Percentiles rank a stretch among this genome's conserved stretches.
These are phyloP conservation scores for Lamproptera curius DNA, from an alignment of 2,888 invertebrate species.

Conservation along the genomic window DNA sequence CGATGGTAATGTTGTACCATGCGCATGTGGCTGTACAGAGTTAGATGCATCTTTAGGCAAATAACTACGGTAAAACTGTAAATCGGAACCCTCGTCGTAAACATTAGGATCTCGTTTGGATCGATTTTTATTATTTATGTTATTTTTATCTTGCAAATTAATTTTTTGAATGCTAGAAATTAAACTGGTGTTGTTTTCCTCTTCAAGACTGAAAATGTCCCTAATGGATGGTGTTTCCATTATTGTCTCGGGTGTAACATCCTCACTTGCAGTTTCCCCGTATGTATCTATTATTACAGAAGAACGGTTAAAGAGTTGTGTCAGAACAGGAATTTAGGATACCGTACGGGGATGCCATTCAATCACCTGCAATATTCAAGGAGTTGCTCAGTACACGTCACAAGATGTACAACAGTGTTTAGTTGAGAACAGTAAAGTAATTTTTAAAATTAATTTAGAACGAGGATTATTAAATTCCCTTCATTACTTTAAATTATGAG, in stretches of 20 bases:
- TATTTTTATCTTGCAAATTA: background rate
- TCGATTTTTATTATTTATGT: constrained; percentile 3
- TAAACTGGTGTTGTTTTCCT: background rate
- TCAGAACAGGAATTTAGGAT: background rate
- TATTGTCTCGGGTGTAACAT: background rate
- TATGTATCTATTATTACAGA: background rate
- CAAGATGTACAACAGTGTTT: too few species aligned
- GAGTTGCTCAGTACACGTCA: background rate
- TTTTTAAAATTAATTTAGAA: too few species aligned
- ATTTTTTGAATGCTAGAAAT: too few species aligned
- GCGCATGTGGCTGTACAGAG: background rate
- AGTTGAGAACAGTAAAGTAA: too few species aligned
- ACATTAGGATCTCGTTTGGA: background rate
- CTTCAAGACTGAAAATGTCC: background rate
- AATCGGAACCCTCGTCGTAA: background rate
- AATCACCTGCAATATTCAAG: background rate
- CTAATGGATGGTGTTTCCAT: background rate
- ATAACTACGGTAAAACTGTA: constrained; percentile 11
- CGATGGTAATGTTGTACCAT: background rate
- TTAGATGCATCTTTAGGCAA: constrained; percentile 7
- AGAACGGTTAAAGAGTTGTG: background rate
- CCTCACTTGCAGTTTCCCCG: background rate
- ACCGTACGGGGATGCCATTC: background rate
- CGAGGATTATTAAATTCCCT: too few species aligned
- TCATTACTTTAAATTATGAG: too few species aligned